Base-by-base conservation (phyloP, 2,888 invertebrate genomes). In the Exephanes ischioxanthus region DNA sequence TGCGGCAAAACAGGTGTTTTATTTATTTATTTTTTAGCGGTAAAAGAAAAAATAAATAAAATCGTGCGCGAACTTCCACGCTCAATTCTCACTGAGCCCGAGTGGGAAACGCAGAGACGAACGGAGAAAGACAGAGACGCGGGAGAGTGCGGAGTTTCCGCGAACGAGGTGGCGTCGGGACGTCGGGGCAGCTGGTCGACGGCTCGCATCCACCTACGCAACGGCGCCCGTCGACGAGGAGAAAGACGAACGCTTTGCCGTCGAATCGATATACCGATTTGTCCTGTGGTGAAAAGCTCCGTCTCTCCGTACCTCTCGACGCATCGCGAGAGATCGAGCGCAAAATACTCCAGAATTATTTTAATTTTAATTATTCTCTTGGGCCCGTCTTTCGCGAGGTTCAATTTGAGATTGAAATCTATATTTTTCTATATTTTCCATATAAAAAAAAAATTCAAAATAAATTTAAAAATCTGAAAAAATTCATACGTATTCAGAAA, bases 121-220 rank as follows among this genome's bases (percentile, higher is more conserved):
- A 53, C 14, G 53, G 26, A 33, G 73, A 58, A 79, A 45, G 67
- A 80, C 33, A 45, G 73, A 67, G 58, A 58, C 37, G 70, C 37
- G 73, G 58, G 51, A 81, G 86, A 73, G 77, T 71, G 84, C 68
- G 55, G 53, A 66, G 33, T 30, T 45, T 45, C 45, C 55, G 14
- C 68, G 66, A 73, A 63, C 63, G 75, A 66, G 78, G 72, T 81
- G 83, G 85, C 78, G 83, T 81, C 78, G 83, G 75, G 79, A 77
- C 80, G 85, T 80, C 83, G 85, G 77, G 85, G 67, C 70, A 48
- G 89, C 87, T 87, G 88, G 88, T 87, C 86, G 88, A 83, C 86
- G 83, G 87, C 85, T 80, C 79, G 63, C 86, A 90, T 30, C 16
- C 89, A 88, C 85, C 87, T 86, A 83, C 70, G 68, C 86, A 63